Percentiles rank a stretch among this genome's conserved stretches.
Evolutionary conservation across 1,140 invertebrate species (phyloP).

Genomic region (Zophobas morio): DNA sequence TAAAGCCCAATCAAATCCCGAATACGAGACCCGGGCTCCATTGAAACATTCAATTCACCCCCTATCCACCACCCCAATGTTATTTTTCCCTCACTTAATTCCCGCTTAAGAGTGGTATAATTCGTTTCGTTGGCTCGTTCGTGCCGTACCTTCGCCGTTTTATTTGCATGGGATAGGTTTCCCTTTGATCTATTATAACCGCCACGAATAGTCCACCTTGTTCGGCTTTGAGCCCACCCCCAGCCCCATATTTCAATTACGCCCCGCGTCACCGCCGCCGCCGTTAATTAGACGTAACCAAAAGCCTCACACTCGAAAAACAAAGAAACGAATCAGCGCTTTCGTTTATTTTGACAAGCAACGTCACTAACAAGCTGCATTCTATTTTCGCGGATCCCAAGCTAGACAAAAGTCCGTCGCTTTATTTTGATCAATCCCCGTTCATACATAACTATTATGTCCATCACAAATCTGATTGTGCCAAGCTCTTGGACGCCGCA

Average conservation of each 20-base stretch:
- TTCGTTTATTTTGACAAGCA: conserved; percentile 16
- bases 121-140: background rate
- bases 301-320: too few species aligned
- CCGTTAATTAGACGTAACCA: too few species aligned
- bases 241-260: too few species aligned
- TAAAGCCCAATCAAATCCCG: too few species aligned
- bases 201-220: background rate
- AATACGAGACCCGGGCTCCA: too few species aligned
- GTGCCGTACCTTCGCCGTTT: background rate
- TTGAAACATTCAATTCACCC: too few species aligned
- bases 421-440: conserved; percentile 28
- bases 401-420: background rate
- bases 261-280: too few species aligned
- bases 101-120: background rate
- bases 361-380: conserved; percentile 7
- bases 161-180: background rate
- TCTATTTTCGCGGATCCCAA: conserved; percentile 15
- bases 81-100: background rate
- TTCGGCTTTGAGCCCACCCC: too few species aligned
- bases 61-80: background rate
- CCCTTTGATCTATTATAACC: background rate
- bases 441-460: conserved; percentile 25
- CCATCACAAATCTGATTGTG: conserved; percentile 23
- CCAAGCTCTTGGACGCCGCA: conserved; percentile 2
- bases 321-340: background rate